Percentiles rank a stretch among this genome's conserved stretches.
These are phyloP conservation scores for Nyctereutes procyonoides DNA, from an alignment of 2,113 vertebrate genomes.

Conservation along the genomic window DNA sequence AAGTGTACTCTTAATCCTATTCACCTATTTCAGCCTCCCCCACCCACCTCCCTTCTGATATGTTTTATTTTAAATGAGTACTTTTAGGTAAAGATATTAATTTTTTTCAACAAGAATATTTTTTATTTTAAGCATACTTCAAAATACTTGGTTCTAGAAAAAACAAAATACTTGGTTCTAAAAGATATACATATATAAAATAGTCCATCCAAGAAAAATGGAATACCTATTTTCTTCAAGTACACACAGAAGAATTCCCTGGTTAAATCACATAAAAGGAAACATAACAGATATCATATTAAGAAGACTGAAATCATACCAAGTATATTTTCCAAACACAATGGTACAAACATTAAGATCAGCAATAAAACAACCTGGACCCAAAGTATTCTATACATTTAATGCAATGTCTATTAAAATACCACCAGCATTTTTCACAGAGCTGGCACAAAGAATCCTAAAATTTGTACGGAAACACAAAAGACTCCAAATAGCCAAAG, in stretches of 20 bases:
- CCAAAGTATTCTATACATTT: neutral
- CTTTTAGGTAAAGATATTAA: neutral
- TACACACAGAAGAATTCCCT: neutral
- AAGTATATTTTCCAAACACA: neutral
- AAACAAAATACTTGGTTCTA: no score
- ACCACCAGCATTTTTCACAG: neutral
- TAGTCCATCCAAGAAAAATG: neutral
- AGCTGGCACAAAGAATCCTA: neutral
- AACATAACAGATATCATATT: neutral
- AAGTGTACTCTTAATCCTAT: neutral
- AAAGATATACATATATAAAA: neutral
- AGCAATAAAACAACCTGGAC: neutral
- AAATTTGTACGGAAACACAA: neutral
- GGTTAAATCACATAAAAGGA: neutral
- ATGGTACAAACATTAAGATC: neutral
- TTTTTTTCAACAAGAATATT: neutral
- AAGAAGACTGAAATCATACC: neutral
- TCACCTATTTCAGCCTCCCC: neutral
- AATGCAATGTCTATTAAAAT: neutral
- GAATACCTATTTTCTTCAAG: neutral
- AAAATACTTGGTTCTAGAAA: neutral
- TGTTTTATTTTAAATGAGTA: neutral
- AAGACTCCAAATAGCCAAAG: neutral
- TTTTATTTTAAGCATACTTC: neutral
- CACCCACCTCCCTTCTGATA: neutral